Evolutionary conservation across 2,888 invertebrate genomes (phyloP).

Genomic region (Acronicta leporina): DNA sequence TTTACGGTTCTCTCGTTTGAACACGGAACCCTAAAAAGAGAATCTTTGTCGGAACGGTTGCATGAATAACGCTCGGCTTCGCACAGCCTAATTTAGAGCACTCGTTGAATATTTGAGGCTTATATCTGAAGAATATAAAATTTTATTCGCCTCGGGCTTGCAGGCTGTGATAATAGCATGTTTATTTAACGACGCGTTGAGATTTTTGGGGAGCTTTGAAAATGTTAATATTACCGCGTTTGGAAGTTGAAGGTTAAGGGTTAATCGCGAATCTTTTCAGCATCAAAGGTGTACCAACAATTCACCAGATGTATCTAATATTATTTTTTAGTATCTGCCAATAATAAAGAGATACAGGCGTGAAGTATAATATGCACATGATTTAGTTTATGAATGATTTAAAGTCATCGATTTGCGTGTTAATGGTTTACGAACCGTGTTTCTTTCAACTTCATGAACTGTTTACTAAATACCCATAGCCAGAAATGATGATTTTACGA

Average conservation of each 20-base stretch:
- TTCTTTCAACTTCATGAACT: no score
- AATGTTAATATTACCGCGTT: not conserved
- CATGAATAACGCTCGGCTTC: constrained; percentile 49
- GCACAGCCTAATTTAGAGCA: constrained; percentile 58
- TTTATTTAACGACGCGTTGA: constrained; percentile 42
- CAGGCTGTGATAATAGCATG: constrained; percentile 39
- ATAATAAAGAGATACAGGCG: no score
- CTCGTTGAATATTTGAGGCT: constrained; percentile 63
- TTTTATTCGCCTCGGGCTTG: constrained; percentile 53
- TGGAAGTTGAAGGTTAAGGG: constrained; percentile 8
- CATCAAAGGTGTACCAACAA: no score
- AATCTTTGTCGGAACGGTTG: constrained; percentile 37
- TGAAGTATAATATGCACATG: no score
- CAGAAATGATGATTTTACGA: no score
- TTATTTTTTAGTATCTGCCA: no score
- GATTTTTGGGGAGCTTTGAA: constrained; percentile 10
- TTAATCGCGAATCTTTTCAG: not conserved
- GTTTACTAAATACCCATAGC: no score
- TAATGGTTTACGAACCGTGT: no score
- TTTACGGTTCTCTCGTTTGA: not conserved
- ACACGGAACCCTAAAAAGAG: constrained; percentile 13
- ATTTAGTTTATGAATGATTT: no score
- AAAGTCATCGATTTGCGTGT: no score
- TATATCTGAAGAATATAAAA: constrained; percentile 61
- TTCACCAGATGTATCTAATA: no score